Conservation (phyloP, 2,113 vertebrate genomes). For the Benitochromis conjunctus region DNA sequence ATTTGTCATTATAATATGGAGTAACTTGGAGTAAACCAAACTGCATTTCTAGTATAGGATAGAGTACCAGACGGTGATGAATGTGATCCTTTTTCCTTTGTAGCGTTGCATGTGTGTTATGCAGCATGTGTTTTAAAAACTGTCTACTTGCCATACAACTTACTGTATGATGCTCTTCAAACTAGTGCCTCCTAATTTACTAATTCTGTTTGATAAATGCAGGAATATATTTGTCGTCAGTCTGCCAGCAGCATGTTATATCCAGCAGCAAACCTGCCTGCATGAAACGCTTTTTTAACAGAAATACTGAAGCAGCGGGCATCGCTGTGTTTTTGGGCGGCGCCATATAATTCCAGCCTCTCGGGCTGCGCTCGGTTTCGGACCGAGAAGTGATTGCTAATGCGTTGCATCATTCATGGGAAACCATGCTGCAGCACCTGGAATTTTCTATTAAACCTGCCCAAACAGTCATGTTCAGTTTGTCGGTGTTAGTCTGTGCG, state of each 20-base stretch:
- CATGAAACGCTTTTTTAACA: conserved; percentile 24
- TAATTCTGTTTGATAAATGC: not conserved
- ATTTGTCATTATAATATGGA: not conserved
- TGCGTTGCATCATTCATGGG: not conserved
- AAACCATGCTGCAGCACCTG: conserved; percentile 5
- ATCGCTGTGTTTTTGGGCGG: conserved; percentile 25
- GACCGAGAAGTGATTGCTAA: not conserved
- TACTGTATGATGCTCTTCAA: conserved; percentile 24
- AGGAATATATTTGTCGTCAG: not conserved
- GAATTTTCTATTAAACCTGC: conserved; percentile 33
- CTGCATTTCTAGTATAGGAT: not conserved
- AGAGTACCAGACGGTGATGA: not conserved
- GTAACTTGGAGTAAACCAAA: not conserved
- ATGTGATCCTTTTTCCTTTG: not conserved
- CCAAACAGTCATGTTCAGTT: not conserved
- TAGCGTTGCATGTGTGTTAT: conserved; percentile 44
- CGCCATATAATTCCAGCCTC: conserved; percentile 10
- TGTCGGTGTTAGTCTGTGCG: conserved; percentile 3
- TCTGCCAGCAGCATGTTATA: conserved; percentile 53
- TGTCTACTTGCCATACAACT: conserved; percentile 8
- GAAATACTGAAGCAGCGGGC: not conserved
- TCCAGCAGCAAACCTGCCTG: conserved; percentile 14
- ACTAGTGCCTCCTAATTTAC: not conserved
- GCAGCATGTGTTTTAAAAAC: conserved; percentile 42
- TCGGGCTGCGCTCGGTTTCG: not conserved